Evolutionary conservation across 1,140 invertebrate genomes (phyloP).

Genomic region (Papilio glaucus): DNA sequence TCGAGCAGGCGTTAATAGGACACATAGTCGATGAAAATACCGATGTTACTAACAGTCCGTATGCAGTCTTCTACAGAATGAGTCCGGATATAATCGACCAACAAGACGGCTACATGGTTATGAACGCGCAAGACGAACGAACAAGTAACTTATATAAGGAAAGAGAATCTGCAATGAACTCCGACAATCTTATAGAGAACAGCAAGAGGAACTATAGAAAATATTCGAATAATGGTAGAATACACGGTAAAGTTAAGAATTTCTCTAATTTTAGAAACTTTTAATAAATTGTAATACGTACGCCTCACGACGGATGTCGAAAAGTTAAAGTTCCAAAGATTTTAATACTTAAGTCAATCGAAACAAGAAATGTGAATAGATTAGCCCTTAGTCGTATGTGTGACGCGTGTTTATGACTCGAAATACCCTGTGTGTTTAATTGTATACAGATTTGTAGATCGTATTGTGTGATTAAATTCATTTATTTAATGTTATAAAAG

Average conservation of each 20-base stretch:
- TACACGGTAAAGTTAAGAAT: slow-evolving; percentile 50
- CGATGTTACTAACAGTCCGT: slow-evolving; percentile 49
- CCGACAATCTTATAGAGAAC: slow-evolving; percentile 38
- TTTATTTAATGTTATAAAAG: too few relatives aligned
- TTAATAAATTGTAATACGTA: slow-evolving; percentile 16
- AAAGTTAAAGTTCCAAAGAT: neutral
- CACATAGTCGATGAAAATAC: slow-evolving; percentile 50
- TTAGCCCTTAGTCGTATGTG: too few relatives aligned
- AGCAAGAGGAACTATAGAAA: slow-evolving; percentile 40
- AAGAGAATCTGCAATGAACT: slow-evolving; percentile 37
- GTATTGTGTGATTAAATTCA: too few relatives aligned
- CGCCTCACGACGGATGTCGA: neutral
- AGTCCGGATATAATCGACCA: slow-evolving; percentile 48
- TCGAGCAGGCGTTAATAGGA: slow-evolving; percentile 26
- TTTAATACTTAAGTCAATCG: neutral
- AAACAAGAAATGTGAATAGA: neutral
- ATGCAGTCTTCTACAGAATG: slow-evolving; percentile 63
- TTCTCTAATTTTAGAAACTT: slow-evolving; percentile 45
- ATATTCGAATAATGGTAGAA: slow-evolving; percentile 41
- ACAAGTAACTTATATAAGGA: slow-evolving; percentile 19
- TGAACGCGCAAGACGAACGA: slow-evolving; percentile 40
- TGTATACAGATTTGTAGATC: too few relatives aligned
- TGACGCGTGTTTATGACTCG: too few relatives aligned
- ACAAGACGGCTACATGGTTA: slow-evolving; percentile 39
- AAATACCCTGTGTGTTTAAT: too few relatives aligned